These are phyloP conservation scores for Plutomurus gul DNA, from an alignment of 1,140 invertebrate species.

Conservation along the genomic window DNA sequence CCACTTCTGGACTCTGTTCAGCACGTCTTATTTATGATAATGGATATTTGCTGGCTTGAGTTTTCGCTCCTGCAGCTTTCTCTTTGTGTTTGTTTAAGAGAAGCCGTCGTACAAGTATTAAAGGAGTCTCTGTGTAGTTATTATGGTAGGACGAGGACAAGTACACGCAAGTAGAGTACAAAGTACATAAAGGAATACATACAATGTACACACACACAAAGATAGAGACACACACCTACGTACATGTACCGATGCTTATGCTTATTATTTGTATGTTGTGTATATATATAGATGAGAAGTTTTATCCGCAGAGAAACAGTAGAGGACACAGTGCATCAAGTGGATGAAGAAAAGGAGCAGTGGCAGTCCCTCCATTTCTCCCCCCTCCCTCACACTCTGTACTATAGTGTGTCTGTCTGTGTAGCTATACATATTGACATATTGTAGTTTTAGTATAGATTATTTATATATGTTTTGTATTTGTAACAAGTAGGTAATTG, in stretches of 20 bases:
- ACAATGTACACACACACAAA: constrained; percentile 13
- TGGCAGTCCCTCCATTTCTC: too few relatives aligned
- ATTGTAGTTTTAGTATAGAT: neutral
- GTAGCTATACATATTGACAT: too few relatives aligned
- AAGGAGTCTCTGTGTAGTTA: neutral
- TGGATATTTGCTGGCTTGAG: neutral
- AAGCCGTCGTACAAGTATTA: neutral
- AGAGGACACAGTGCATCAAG: too few relatives aligned
- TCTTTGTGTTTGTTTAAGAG: neutral
- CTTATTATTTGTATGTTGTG: too few relatives aligned
- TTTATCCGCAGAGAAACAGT: too few relatives aligned
- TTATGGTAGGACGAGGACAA: neutral
- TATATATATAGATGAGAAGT: too few relatives aligned
- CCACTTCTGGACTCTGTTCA: neutral
- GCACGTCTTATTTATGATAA: constrained; percentile 18
- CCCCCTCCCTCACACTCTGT: too few relatives aligned
- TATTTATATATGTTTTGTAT: constrained; percentile 29
- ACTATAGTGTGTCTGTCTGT: too few relatives aligned
- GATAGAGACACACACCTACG: constrained; percentile 24
- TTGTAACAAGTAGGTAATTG: constrained; percentile 16
- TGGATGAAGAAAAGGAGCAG: too few relatives aligned
- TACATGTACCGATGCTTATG: too few relatives aligned
- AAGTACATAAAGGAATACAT: neutral
- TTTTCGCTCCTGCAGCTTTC: neutral
- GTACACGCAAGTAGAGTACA: neutral